Evolutionary conservation across 2,113 vertebrate species (phyloP).

Genomic region (Elephantulus edwardii): DNA sequence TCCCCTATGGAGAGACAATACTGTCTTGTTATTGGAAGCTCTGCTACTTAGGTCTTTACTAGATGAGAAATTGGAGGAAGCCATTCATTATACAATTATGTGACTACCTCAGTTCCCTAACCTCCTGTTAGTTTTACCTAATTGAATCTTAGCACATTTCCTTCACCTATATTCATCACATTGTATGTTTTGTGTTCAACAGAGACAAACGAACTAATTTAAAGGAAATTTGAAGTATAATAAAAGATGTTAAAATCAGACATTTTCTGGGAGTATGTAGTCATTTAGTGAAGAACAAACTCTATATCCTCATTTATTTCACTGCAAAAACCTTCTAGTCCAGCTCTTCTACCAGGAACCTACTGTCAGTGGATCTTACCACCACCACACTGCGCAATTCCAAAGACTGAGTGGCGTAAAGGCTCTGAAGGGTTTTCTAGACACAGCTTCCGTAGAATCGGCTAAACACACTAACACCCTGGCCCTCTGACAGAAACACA

Average conservation of each 20-base stretch:
- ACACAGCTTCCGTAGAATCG: too few relatives aligned
- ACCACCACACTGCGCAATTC: too few relatives aligned
- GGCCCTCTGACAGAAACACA: too few relatives aligned
- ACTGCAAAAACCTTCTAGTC: too few relatives aligned
- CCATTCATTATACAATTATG: not conserved
- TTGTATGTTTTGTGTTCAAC: not conserved
- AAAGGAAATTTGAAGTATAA: not conserved
- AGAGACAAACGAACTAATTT: slow-evolving; percentile 45
- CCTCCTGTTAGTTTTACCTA: slow-evolving; percentile 20
- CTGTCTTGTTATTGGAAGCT: not conserved
- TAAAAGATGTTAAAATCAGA: not conserved
- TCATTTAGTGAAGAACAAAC: slow-evolving; percentile 48
- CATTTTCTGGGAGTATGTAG: slow-evolving; percentile 25
- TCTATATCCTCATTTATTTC: not conserved
- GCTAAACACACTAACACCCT: too few relatives aligned
- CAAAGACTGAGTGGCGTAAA: too few relatives aligned
- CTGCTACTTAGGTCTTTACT: not conserved
- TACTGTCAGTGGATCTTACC: too few relatives aligned
- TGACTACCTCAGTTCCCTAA: not conserved
- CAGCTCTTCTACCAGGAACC: too few relatives aligned
- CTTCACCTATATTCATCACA: not conserved
- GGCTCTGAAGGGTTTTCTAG: too few relatives aligned
- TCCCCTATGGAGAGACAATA: not conserved
- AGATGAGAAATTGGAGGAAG: slow-evolving; percentile 6
- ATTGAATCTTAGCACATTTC: not conserved